Evolutionary conservation across 2,113 vertebrate species (phyloP), one percentile per base, ranked within the genome.

Genomic region (Hemicordylus capensis): DNA sequence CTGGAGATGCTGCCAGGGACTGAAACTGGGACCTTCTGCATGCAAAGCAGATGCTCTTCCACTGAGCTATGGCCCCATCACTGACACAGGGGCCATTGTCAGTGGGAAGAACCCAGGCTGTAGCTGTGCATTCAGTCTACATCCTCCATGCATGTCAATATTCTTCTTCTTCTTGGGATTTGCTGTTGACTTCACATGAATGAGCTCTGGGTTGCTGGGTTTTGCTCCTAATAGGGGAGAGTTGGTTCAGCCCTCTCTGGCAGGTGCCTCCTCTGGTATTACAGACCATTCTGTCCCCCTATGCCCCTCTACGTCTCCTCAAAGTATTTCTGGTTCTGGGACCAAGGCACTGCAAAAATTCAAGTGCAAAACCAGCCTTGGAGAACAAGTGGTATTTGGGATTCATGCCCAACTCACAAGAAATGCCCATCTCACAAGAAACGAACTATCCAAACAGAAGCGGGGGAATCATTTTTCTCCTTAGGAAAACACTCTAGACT

Each of bases 381-480:
- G 15, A 74, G 28, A 74, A 34, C 37, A 75, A 28, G 5, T 22
- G 5, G 28, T 42, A 74, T 54, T 66, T 48, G 26, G 26, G 9
- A 20, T 54, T 51, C 46, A 39, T 73, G 42, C 3, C 56, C 37
- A 4, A n/a, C 39, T 42, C 28, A 51, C 73, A 26, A 56, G 59
- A 73, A 80, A 59, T 70, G 24, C n/a, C 67, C 22, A n/a, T 4
- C 20, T 3, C 85, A 3, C 88, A 89, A 83, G n/a, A 42, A 83
- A n/a, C 76, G 77, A 4, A 84, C 42, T 78, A 73, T 89, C 84
- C 76, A 85, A 91, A 86, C 87, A 91, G 90, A 59, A 80, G 37
- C 67, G 11, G 17, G 12, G 9, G 78, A 89, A 91, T 86, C 76
- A 69, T 89, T 92, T 87, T 63, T 73, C 22, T 77, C 7, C 61